Percentiles rank a stretch among this genome's conserved stretches.
Evolutionary conservation across 2,113 vertebrate species (phyloP).

Genomic region (Tricholaema leucomelas): DNA sequence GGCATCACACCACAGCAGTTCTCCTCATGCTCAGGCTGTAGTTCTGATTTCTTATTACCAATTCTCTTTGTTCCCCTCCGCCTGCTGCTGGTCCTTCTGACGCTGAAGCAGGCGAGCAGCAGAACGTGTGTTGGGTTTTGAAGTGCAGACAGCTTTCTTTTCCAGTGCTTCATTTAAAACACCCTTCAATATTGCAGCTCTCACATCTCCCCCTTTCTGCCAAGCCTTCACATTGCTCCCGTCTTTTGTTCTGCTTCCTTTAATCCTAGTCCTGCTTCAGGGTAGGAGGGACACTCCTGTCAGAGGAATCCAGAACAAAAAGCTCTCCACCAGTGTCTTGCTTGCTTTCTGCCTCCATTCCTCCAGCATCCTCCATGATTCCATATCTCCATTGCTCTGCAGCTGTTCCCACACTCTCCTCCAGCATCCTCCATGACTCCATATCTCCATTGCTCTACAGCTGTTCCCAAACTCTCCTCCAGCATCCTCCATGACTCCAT

Average conservation of each 20-base stretch:
- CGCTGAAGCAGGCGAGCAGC: neutral
- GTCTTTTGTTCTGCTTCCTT: neutral
- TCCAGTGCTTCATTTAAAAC: neutral
- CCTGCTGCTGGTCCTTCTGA: neutral
- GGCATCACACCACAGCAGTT: too few relatives aligned
- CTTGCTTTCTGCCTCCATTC: neutral
- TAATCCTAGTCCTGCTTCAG: neutral
- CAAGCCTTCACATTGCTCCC: neutral
- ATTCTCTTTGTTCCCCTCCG: neutral
- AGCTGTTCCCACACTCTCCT: too few relatives aligned
- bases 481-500: too few relatives aligned
- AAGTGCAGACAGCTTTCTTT: neutral
- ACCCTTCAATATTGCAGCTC: neutral
- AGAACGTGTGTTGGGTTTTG: neutral
- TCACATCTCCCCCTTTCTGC: neutral
- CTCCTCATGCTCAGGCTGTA: too few relatives aligned
- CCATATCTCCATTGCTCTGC: neutral
- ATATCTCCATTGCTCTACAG: too few relatives aligned
- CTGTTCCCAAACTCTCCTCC: too few relatives aligned
- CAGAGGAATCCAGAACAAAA: neutral
- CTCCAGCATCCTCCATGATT: neutral
- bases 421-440: too few relatives aligned
- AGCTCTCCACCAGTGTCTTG: neutral
- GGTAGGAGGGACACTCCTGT: neutral
- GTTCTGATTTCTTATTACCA: neutral